A percentile compares a stretch with the other conserved stretches of the same genome.
These are phyloP conservation scores for Gymnoscopelus braueri DNA, from an alignment of 2,797 vertebrate genomes.

Conservation along the genomic window DNA sequence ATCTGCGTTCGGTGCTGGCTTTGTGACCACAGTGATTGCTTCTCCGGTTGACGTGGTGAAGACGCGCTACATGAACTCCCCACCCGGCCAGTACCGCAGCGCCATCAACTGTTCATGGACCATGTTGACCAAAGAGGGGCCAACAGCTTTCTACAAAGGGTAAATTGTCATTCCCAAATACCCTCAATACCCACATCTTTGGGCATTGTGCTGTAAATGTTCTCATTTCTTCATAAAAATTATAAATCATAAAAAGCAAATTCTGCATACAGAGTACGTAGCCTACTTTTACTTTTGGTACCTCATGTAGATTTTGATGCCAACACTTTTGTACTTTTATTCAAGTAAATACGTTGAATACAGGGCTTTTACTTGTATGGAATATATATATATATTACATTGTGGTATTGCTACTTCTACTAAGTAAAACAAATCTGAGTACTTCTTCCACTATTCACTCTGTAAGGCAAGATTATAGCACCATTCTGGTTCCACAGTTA, in stretches of 20 bases:
- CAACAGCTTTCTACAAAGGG: constrained; percentile 91
- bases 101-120: constrained; percentile 86
- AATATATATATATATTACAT: no score
- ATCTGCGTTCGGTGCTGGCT: constrained; percentile 88
- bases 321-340: no score
- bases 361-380: no score
- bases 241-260: no score
- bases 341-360: no score
- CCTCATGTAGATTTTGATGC: no score
- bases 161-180: constrained; percentile 52
- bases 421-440: no score
- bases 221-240: no score
- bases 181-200: not conserved
- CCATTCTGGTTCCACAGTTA: not conserved
- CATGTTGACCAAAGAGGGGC: constrained; percentile 88
- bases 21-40: constrained; percentile 87
- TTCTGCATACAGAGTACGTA: no score
- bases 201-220: not conserved
- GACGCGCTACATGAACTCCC: constrained; percentile 91
- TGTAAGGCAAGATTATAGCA: not conserved
- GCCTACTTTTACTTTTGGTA: no score
- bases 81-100: constrained; percentile 85
- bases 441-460: no score
- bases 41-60: constrained; percentile 93
- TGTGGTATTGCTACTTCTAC: no score